Base-by-base conservation (phyloP, 53 echinoderm and acorn worm genomes). In the Temnopleurus reevesii region DNA sequence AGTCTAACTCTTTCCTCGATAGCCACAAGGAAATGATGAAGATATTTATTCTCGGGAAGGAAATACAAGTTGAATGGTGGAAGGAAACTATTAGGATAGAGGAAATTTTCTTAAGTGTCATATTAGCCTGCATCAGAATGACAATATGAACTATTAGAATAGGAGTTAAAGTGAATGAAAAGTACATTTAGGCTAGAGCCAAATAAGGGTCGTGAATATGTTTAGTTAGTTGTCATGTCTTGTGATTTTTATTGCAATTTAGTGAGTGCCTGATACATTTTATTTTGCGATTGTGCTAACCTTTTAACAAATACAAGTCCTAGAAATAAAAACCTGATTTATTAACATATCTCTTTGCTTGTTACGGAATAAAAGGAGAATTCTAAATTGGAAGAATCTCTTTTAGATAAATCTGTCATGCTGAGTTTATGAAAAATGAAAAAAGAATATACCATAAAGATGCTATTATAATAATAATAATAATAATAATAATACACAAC, bases 21-120 rank as follows among this genome's bases (percentile, higher is more conserved):
- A 38, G 0, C 21, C 41, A 71, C 8, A 38, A 19, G 23, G 41
- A 41, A 71, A 71, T 41, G 38, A 71, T 71, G 43, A 71, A 41
- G 71, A 38, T 8, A 71, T 71, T 71, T 43, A 71, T 71, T 66
- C 21, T 19, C 36, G 71, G 41, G 71, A 63, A 71, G 71, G 71
- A 71, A 71, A 71, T 71, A 5, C 21, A 71, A 38, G 19, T 34
- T 41, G 43, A 43, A 21, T 17, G 63, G 17, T 71, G 71, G 71
- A 71, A 71, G 71, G 71, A 71, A 71, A 41, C 41, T 41, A 23
- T 71, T 71, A 1, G 8, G 41, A 71, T 19, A 71, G 38, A 41
- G 41, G 36, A 41, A 71, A 71, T 71, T 71, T 71, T n/a, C n/a
- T 38, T 18, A 41, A 71, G 63, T 63, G 41, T 38, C 41, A 71